These are phyloP conservation scores for Mastigias papua DNA, from an alignment of 30 jellyfish, hydroid and myxozoan species.

Conservation along the genomic window DNA sequence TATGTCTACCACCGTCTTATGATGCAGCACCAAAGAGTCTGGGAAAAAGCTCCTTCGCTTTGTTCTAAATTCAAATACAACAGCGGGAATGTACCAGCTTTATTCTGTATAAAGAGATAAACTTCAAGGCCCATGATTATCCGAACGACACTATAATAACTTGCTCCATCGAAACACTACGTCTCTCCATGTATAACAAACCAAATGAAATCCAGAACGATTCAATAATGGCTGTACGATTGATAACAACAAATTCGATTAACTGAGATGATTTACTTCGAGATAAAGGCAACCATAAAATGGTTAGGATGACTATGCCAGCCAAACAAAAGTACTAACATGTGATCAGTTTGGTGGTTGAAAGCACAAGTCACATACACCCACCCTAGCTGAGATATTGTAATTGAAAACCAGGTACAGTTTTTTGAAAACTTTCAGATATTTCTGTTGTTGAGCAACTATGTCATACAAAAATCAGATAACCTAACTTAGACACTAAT, in stretches of 20 bases:
- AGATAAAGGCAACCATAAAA: not conserved
- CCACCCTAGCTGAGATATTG: not conserved
- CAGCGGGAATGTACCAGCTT: too few species aligned
- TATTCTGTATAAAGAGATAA: not conserved
- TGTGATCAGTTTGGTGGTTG: not conserved
- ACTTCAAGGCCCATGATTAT: not conserved
- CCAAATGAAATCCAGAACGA: not conserved
- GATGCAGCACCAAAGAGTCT: not conserved
- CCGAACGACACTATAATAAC: too few species aligned
- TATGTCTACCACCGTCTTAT: not conserved
- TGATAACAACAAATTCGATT: not conserved
- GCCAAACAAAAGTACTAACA: not conserved
- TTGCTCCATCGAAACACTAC: too few species aligned
- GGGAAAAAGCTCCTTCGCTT: too few species aligned
- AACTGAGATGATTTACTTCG: too few species aligned
- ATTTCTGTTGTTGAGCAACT: not conserved
- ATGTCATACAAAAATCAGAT: not conserved
- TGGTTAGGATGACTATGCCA: not conserved
- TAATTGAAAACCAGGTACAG: not conserved
- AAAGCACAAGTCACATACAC: not conserved
- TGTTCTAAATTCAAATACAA: too few species aligned
- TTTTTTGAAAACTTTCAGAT: not conserved
- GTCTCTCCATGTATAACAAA: not conserved
- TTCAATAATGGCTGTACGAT: not conserved
- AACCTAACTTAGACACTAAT: not conserved